Base-by-base conservation (phyloP, 2,113 vertebrate species). In the Elaphurus davidianus region DNA sequence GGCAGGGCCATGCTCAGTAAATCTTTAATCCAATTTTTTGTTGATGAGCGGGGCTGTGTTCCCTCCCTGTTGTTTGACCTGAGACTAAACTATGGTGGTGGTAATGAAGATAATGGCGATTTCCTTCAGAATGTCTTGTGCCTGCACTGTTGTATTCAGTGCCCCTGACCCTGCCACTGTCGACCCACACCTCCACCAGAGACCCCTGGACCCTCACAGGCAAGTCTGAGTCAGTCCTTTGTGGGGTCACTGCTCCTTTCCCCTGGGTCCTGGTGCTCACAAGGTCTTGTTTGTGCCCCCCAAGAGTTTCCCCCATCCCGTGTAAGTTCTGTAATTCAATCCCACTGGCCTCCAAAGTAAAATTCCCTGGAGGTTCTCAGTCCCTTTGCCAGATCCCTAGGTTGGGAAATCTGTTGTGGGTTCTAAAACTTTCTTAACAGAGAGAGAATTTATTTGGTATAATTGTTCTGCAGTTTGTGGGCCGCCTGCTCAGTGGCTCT, bases 221-320 rank as follows among this genome's bases (percentile, higher is more conserved):
- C 64, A 71, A 71, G n/a, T 71, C 64, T 71, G n/a, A n/a, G 17
- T 71, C n/a, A 71, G 64, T 36, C n/a, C 21, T 17, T 71, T 36
- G 17, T 36, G 64, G n/a, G 64, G 64, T 36, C 64, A 71, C 33
- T 67, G 33, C 64, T 19, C n/a, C n/a, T 71, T 71, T 21, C n/a
- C 17, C 33, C 64, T 21, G n/a, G n/a, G 64, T 36, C 64, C n/a
- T 71, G 4, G 3, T 36, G 33, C 21, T n/a, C n/a, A 71, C 64
- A 21, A 71, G 4, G 17, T 71, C 36, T 36, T 71, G 64, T 36
- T 36, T 36, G n/a, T 36, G 17, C 9, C n/a, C 33, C 17, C 9
- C n/a, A 19, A 1, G 8, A 71, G 64, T 71, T 36, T 71, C 64
- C n/a, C n/a, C n/a, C 10, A 9, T 71, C 9, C 64, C 0, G 0